These are phyloP conservation scores for Lasaia peninsularis DNA, from an alignment of 1,140 invertebrate species.

Conservation along the genomic window DNA sequence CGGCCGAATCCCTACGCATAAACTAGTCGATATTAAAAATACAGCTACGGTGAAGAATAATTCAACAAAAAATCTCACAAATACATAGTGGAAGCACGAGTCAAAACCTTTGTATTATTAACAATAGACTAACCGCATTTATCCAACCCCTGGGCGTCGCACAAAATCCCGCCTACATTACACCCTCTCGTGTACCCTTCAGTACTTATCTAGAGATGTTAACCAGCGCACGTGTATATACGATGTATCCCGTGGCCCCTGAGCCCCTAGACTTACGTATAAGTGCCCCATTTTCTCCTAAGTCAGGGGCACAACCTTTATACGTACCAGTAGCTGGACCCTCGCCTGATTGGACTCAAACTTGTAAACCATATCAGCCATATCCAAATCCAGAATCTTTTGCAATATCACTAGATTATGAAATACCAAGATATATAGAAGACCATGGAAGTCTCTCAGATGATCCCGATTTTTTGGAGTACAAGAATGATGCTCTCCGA, in stretches of 20 bases:
- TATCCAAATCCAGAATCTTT: background rate
- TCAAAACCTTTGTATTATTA: too few species aligned
- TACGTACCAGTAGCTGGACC: background rate
- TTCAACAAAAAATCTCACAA: too few species aligned
- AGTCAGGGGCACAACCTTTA: background rate
- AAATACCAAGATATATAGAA: background rate
- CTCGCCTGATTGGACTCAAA: background rate
- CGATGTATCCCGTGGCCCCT: background rate
- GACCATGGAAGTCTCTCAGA: conserved; percentile 3
- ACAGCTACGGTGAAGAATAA: too few species aligned
- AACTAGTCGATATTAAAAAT: too few species aligned
- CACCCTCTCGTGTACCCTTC: background rate
- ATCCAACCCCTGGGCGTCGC: background rate
- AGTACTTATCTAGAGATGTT: background rate
- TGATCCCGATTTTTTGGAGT: background rate
- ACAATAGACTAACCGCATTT: background rate
- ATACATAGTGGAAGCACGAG: too few species aligned
- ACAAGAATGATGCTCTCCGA: background rate
- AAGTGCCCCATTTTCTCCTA: background rate
- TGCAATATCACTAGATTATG: background rate
- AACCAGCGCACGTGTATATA: background rate
- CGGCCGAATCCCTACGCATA: too few species aligned
- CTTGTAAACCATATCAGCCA: background rate
- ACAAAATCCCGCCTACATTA: background rate
- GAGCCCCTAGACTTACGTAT: background rate